Base-by-base conservation (phyloP, 2,797 vertebrate species). In the Propithecus deckenii region DNA sequence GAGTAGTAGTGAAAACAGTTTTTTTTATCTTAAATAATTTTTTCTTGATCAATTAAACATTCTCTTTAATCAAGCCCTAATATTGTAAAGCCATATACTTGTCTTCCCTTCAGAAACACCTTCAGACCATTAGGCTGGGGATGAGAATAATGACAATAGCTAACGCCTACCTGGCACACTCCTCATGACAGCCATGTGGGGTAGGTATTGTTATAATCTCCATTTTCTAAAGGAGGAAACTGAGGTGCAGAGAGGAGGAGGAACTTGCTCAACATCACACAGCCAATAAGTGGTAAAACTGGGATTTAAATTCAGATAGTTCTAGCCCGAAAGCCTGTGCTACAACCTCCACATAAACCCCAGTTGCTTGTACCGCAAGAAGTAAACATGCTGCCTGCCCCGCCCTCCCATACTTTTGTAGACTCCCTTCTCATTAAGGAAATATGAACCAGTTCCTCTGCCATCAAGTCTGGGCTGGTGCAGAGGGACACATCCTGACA, bases 41-140 rank as follows among this genome's bases (percentile, higher is more conserved):
- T 87, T 81, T 96, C 23, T 48, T 91, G 48, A 85, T 41, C 12
- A 71, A 35, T 28, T 57, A 92, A 23, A 32, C 18, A 43, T n/a
- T 71, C 2, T 86, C 15, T 52, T 55, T 72, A 78, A 35, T 69
- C 20, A 72, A 80, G 48, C 38, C 20, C 30, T 61, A 41, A 18
- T 59, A 86, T 32, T 81, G n/a, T 76, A 38, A 55, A 50, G 13
- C 23, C 32, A 4, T 22, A 32, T 13, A 32, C 17, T 35, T 76
- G 41, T 20, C 55, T 46, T 0, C 32, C 3, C 46, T 91, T 38
- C 22, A 5, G 15, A 63, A 50, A 52, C n/a, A 48, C 32, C 52
- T 78, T 61, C 23, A 72, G 28, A 38, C 81, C 9, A 30, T 17
- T 43, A 52, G 35, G 32, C 17, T 67, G 17, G 18, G 46, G 30